A percentile compares a stretch with the other conserved stretches of the same genome.
Conservation (phyloP, 2,888 invertebrate species). For the Amiota minor region DNA sequence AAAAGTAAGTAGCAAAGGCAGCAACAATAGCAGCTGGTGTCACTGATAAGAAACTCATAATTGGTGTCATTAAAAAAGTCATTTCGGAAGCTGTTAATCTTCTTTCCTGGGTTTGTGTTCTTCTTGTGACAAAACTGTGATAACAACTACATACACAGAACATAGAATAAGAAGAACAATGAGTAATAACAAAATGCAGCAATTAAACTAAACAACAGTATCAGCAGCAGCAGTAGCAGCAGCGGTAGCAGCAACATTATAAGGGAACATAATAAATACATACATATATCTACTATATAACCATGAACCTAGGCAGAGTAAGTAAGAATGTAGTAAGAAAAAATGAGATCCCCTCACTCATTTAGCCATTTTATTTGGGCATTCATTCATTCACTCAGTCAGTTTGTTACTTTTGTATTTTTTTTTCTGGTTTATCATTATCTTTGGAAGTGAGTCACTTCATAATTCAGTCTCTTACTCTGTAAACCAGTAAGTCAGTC, state of each 20-base stretch:
- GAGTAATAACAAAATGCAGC: constrained; percentile 9
- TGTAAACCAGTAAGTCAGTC: constrained; percentile 2
- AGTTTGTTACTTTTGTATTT: not conserved
- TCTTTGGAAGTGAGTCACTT: not conserved
- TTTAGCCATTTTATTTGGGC: too few species aligned
- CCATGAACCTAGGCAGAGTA: not conserved
- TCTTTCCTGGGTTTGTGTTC: constrained; percentile 30
- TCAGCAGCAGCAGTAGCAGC: too few species aligned
- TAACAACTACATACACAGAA: not conserved
- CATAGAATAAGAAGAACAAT: not conserved
- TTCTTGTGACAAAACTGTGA: constrained; percentile 10
- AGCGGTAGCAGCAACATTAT: too few species aligned
- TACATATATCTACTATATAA: too few species aligned
- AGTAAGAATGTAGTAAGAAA: too few species aligned
- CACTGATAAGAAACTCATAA: constrained; percentile 67
- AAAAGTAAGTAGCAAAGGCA: constrained; percentile 6
- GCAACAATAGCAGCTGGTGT: constrained; percentile 52
- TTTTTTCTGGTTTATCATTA: not conserved
- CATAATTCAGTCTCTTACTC: not conserved
- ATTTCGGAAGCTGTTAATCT: constrained; percentile 69
- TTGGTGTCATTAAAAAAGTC: constrained; percentile 67
- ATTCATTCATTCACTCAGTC: not conserved
- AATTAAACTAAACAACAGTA: not conserved
- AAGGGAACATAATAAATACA: too few species aligned
- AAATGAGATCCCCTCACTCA: not conserved